These are phyloP conservation scores for Cetoscarus ocellatus DNA, from an alignment of 2,797 vertebrate genomes.

Conservation along the genomic window DNA sequence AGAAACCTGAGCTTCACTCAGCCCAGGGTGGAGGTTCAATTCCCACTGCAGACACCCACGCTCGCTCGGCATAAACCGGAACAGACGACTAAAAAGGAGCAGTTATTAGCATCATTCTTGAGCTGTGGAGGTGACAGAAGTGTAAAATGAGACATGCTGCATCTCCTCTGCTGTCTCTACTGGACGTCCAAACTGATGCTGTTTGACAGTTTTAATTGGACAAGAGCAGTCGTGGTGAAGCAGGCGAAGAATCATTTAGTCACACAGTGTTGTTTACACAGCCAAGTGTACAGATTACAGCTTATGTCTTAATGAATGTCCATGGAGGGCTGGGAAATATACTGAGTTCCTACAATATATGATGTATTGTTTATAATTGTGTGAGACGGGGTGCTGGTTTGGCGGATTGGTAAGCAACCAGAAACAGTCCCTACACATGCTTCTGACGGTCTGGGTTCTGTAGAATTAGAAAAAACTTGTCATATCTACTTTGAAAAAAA, in stretches of 20 bases:
- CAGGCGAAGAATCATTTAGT: background rate
- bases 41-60: conserved; percentile 13
- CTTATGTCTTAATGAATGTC: too few species aligned
- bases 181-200: background rate
- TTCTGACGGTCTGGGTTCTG: too few species aligned
- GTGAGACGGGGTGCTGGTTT: too few species aligned
- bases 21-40: conserved; percentile 1
- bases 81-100: background rate
- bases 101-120: background rate
- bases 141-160: background rate
- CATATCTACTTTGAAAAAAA: too few species aligned
- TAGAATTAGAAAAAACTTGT: too few species aligned
- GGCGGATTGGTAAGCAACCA: too few species aligned
- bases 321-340: too few species aligned
- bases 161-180: background rate
- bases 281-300: background rate
- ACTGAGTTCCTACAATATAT: too few species aligned
- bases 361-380: too few species aligned
- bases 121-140: background rate
- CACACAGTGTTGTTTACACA: background rate
- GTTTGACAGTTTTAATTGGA: background rate
- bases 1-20: background rate
- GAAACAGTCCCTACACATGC: too few species aligned
- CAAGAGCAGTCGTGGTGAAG: background rate
- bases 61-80: background rate